phyloP scores from a whole-genome alignment of 2,888 invertebrate species.

The Fissipunctia ypsillon region DNA sequence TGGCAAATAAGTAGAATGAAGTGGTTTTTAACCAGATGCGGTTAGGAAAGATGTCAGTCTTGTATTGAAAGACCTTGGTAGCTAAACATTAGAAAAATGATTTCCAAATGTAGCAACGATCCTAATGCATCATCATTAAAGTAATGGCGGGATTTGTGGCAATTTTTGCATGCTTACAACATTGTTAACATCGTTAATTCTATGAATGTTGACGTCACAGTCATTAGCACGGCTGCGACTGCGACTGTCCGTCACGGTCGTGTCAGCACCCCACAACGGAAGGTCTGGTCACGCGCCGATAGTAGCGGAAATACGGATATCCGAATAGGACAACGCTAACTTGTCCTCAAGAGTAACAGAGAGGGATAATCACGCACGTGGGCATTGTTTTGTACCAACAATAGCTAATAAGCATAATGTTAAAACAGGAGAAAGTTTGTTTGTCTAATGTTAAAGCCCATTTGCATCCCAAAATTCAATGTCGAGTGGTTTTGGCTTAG shows the following conservation, averaged over 20 bases:
- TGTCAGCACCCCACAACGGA: slow-evolving; percentile 82
- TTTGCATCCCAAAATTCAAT: slow-evolving; percentile 37
- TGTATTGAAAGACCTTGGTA: neutral
- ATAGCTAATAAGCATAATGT: slow-evolving; percentile 54
- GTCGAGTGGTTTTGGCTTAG: slow-evolving; percentile 10
- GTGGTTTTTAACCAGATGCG: neutral
- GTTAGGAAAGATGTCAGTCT: neutral
- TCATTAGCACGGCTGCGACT: slow-evolving; percentile 69
- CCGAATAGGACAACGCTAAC: slow-evolving; percentile 71
- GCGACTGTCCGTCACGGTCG: slow-evolving; percentile 75
- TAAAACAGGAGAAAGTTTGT: slow-evolving; percentile 51
- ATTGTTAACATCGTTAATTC: slow-evolving; percentile 41
- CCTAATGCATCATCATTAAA: slow-evolving; percentile 45
- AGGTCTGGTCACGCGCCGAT: slow-evolving; percentile 85
- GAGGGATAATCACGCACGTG: slow-evolving; percentile 64
- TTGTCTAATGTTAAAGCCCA: slow-evolving; percentile 22
- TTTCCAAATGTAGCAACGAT: neutral
- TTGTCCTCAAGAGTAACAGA: slow-evolving; percentile 54
- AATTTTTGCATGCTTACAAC: slow-evolving; percentile 32
- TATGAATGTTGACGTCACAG: slow-evolving; percentile 71
- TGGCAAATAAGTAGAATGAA: neutral
- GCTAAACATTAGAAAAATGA: neutral
- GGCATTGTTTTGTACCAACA: slow-evolving; percentile 60
- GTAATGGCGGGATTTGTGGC: slow-evolving; percentile 27
- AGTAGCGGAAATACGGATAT: slow-evolving; percentile 86